Conservation (phyloP, 1,140 invertebrate genomes). For the Pseudomyrmex cubaensis region DNA sequence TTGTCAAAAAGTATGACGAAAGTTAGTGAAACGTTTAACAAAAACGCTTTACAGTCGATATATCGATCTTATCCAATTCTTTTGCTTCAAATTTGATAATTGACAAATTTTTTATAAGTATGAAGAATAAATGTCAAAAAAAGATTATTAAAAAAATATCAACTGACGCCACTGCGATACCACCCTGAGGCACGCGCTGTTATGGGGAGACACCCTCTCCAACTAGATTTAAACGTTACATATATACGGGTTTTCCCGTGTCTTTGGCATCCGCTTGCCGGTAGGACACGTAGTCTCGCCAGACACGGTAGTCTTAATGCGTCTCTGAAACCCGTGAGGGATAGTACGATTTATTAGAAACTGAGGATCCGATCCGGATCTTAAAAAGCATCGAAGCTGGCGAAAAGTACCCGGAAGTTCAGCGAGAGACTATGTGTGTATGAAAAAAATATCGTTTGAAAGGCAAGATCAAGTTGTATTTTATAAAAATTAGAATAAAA, state of each 20-base stretch:
- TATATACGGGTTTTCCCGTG: conserved; percentile 64
- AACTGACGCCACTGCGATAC: conserved; percentile 59
- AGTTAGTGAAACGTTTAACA: no score
- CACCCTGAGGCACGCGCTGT: conserved; percentile 74
- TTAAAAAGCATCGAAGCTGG: conserved; percentile 25
- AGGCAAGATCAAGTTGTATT: neutral
- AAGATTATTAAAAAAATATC: conserved; percentile 5
- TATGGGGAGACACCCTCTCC: conserved; percentile 63
- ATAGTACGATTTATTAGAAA: conserved; percentile 65
- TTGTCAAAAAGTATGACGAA: no score
- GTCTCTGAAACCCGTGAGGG: conserved; percentile 34
- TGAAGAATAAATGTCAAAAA: neutral
- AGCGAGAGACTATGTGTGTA: conserved; percentile 5
- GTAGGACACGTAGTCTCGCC: conserved; percentile 74
- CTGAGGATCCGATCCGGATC: conserved; percentile 47
- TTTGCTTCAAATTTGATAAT: neutral
- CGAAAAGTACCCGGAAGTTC: conserved; percentile 45
- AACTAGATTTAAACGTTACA: conserved; percentile 68
- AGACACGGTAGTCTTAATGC: conserved; percentile 67
- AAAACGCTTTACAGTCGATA: neutral
- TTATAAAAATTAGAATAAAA: neutral
- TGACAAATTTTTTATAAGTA: neutral
- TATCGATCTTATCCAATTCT: neutral
- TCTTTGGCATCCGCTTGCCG: conserved; percentile 66
- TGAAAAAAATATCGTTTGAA: neutral